Base-by-base conservation (phyloP, 2,113 vertebrate genomes). In the human region DNA sequence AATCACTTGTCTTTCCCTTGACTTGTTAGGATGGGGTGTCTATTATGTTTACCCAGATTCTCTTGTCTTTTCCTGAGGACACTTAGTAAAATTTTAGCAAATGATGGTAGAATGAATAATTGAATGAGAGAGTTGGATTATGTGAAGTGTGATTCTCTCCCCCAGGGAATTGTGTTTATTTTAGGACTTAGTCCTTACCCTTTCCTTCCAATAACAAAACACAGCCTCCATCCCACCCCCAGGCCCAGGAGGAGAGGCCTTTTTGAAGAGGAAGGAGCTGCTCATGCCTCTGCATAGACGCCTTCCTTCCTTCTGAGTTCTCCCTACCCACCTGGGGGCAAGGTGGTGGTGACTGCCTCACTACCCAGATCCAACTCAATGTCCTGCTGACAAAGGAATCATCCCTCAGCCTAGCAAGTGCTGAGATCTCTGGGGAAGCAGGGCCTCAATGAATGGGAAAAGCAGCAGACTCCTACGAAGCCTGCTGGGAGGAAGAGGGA, bases 251-350 rank as follows among this genome's bases (percentile, higher is more conserved):
- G 25, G 43, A n/a, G 78, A 25, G 55, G 12, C 3, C 5, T 40
- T 43, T 14, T 16, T 14, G 32, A 55, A 52, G 57, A 8, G 13
- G 8, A 90, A 17, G 43, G 35, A 17, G 7, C 30, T 8, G 4
- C 17, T 2, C 0, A 0, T n/a, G 2, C 1, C 61, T 9, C 25
- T 16, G 30, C 64, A 0, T 3, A 3, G 32, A 3, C 1, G 0
- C 6, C 3, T 4, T 3, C 8, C 52, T 38, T 18, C 4, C 52
- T 20, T 7, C 17, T 4, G 1, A 0, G 1, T 12, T 40, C n/a
- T 76, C 40, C 16, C 9, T 32, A 4, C 40, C 4, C 10, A 5
- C 22, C 59, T 38, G 3, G 0, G 25, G 40, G 43, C 35, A 11
- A 45, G 22, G 8, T 1, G 13, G 13, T 0, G 1, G 64, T 6